phyloP scores from a whole-genome alignment of 2,113 vertebrate species.

The Phrynocephalus versicolor region DNA sequence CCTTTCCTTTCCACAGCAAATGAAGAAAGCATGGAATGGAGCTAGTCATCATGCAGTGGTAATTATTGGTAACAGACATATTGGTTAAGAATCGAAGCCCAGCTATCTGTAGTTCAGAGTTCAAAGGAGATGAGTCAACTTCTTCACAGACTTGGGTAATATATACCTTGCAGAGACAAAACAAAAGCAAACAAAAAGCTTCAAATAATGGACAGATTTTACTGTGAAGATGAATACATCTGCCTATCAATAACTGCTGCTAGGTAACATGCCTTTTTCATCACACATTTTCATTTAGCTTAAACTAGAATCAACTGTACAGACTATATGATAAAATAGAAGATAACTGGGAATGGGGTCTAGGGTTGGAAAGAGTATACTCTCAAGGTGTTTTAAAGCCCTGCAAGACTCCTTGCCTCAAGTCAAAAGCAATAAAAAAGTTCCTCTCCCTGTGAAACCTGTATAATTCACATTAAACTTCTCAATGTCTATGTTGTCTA shows the following conservation, averaged over 20 bases:
- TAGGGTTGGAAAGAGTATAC: too few species aligned
- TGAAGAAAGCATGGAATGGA: constrained; percentile 80
- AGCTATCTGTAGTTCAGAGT: constrained; percentile 89
- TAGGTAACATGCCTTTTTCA: background rate
- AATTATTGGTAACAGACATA: constrained; percentile 87
- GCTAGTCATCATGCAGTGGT: constrained; percentile 82
- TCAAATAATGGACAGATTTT: background rate
- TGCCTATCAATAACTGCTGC: background rate
- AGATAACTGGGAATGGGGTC: too few species aligned
- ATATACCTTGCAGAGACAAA: constrained; percentile 76
- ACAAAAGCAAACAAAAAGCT: background rate
- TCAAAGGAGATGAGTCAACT: constrained; percentile 82
- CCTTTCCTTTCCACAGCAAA: constrained; percentile 83
- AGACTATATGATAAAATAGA: too few species aligned
- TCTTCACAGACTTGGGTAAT: constrained; percentile 81
- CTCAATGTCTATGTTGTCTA: too few species aligned
- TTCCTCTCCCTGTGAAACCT: too few species aligned
- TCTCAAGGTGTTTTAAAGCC: too few species aligned
- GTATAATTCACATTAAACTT: too few species aligned
- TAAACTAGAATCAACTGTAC: too few species aligned
- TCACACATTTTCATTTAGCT: background rate
- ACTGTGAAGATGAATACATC: background rate
- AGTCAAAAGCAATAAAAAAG: background rate
- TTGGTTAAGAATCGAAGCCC: constrained; percentile 91
- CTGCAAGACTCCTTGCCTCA: background rate